These are phyloP conservation scores for Pasiphila rectangulata DNA, from an alignment of 2,888 invertebrate genomes.

Conservation along the genomic window DNA sequence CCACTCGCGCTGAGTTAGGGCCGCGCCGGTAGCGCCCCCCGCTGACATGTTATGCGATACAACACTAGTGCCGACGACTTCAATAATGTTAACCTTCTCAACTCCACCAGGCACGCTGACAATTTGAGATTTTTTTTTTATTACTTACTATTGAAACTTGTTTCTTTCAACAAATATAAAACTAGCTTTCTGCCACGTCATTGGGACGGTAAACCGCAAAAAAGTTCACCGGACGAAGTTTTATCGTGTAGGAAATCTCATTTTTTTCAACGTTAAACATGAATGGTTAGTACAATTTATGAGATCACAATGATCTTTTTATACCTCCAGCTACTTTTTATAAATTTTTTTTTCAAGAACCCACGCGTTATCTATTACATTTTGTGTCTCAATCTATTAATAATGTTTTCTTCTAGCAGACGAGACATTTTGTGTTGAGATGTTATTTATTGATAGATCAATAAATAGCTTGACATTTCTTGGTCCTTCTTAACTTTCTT, in stretches of 20 bases:
- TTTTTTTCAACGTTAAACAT: conserved; percentile 70
- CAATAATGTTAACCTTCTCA: conserved; percentile 42
- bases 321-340: conserved; percentile 62
- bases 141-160: conserved; percentile 1
- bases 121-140: conserved; percentile 24
- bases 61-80: conserved; percentile 62
- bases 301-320: conserved; percentile 76
- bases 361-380: conserved; percentile 65
- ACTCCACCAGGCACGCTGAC: conserved; percentile 33
- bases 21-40: conserved; percentile 72
- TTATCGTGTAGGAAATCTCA: conserved; percentile 75
- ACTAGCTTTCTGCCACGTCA: conserved; percentile 44
- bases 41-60: conserved; percentile 65
- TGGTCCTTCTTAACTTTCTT: conserved; percentile 44
- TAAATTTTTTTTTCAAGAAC: conserved; percentile 44
- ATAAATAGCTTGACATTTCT: conserved; percentile 46
- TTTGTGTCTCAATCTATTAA: conserved; percentile 80
- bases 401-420: conserved; percentile 73
- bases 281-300: conserved; percentile 78
- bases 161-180: conserved; percentile 35
- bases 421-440: conserved; percentile 59
- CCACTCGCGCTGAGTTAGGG: conserved; percentile 50
- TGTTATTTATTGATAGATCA: conserved; percentile 62
- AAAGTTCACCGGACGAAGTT: conserved; percentile 69
- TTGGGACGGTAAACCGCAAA: conserved; percentile 48